Conservation (phyloP, 2,113 vertebrate genomes). For the Megaceryle maxima region DNA sequence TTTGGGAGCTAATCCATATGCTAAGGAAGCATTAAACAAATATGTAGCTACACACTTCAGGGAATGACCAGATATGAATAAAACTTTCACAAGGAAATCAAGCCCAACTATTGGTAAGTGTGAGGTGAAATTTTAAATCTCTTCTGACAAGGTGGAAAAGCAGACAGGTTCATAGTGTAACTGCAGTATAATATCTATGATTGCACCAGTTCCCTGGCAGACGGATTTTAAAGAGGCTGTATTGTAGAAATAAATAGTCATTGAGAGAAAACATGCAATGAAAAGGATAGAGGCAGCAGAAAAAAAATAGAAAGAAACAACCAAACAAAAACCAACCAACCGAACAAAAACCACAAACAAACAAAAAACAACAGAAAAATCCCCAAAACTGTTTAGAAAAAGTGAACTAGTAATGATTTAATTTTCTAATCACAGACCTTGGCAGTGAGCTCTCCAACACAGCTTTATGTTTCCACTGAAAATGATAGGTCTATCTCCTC, state of each 20-base stretch:
- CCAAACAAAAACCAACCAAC: no score
- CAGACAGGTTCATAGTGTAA: constrained; percentile 5
- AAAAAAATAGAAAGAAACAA: background rate
- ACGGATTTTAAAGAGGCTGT: background rate
- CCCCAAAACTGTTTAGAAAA: background rate
- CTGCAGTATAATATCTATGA: background rate
- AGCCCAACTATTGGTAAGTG: background rate
- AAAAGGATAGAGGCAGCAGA: background rate
- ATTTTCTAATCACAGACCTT: background rate
- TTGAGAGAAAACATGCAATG: background rate
- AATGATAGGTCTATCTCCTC: background rate
- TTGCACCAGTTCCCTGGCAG: background rate
- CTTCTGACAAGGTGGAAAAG: constrained; percentile 36
- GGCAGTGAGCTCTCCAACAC: background rate
- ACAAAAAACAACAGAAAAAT: no score
- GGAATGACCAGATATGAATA: constrained; percentile 26
- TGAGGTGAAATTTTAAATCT: constrained; percentile 42
- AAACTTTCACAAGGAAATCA: constrained; percentile 18
- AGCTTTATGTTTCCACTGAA: background rate
- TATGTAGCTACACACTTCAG: background rate
- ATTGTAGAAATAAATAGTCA: background rate
- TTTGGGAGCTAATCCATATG: constrained; percentile 42
- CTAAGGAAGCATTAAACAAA: constrained; percentile 47
- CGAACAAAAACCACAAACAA: no score
- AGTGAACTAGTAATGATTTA: background rate